Conservation (phyloP, 2,113 vertebrate species). For the Psilopogon haemacephalus region DNA sequence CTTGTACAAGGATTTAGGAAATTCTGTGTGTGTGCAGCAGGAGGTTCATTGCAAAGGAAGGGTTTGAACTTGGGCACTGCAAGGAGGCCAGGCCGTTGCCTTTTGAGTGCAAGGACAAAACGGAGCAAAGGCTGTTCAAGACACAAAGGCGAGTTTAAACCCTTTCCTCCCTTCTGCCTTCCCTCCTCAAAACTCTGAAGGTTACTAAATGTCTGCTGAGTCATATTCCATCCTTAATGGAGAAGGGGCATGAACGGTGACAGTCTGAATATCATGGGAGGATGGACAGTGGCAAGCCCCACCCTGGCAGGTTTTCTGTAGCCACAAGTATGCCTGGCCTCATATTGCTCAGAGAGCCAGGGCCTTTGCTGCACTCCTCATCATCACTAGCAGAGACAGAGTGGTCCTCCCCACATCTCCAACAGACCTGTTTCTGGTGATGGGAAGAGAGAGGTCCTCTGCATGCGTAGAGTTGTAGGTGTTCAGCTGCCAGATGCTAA, state of each 20-base stretch:
- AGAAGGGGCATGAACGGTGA: neutral
- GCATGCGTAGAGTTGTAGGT: rapidly evolving
- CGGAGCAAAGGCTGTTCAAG: neutral
- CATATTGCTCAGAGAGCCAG: rapidly evolving
- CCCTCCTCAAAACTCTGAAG: neutral
- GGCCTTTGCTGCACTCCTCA: neutral
- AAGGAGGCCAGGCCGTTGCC: rapidly evolving
- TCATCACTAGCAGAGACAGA: neutral
- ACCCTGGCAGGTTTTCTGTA: neutral
- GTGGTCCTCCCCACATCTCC: neutral
- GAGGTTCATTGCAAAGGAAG: neutral
- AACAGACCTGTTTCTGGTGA: neutral
- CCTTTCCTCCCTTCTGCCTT: neutral
- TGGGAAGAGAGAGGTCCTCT: neutral
- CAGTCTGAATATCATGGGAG: neutral
- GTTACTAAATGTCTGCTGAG: neutral
- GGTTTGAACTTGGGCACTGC: rapidly evolving
- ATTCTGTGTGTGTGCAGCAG: rapidly evolving
- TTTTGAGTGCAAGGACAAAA: neutral
- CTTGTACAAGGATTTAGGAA: neutral
- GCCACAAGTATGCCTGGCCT: neutral
- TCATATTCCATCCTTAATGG: neutral
- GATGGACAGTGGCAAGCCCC: neutral
- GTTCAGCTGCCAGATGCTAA: neutral
- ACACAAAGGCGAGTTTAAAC: neutral